A percentile compares a stretch with the other conserved stretches of the same genome.
Evolutionary conservation across 1,140 invertebrate species (phyloP).

Genomic region (Drosophila truncata): DNA sequence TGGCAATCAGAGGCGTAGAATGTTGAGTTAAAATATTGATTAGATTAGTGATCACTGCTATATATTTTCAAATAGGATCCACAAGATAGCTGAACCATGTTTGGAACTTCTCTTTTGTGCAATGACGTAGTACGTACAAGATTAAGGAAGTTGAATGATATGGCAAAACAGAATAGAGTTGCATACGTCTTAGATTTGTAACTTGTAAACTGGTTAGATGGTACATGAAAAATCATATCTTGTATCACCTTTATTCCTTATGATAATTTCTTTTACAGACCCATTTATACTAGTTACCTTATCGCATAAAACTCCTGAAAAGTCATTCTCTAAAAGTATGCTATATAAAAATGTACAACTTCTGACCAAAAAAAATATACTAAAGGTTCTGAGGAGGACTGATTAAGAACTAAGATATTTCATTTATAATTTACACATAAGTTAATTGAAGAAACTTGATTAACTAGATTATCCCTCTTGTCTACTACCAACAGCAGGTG

Average conservation of each 20-base stretch:
- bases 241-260: no score
- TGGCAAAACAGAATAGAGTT: background rate
- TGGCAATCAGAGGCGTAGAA: conserved; percentile 8
- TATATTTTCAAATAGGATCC: conserved; percentile 11
- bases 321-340: background rate
- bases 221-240: no score
- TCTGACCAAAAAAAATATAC: background rate
- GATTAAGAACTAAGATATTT: background rate
- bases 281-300: no score
- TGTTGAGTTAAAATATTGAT: conserved; percentile 11
- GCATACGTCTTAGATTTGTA: background rate
- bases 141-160: background rate
- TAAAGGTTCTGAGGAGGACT: background rate
- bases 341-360: background rate
- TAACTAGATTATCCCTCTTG: background rate
- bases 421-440: background rate
- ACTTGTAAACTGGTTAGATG: no score
- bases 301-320: background rate
- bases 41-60: conserved; percentile 32
- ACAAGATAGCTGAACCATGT: conserved; percentile 1
- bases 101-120: background rate
- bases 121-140: background rate
- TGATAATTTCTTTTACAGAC: background rate
- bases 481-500: background rate
- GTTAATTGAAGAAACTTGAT: background rate